Base-by-base conservation (phyloP, 2,797 vertebrate genomes). In the Amblyraja radiata region DNA sequence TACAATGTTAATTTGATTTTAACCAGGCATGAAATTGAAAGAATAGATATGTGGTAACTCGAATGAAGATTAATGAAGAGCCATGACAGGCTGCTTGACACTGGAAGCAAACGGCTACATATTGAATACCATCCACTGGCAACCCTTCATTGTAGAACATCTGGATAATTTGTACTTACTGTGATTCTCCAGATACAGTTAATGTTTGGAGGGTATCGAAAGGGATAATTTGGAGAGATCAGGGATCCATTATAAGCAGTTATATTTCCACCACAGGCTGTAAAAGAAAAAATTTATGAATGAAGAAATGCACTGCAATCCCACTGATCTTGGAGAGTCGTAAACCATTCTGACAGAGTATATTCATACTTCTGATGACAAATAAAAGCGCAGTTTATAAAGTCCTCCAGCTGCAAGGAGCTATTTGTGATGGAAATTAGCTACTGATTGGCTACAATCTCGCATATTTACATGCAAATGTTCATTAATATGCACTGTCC, bases 181-280 rank as follows among this genome's bases (percentile, higher is more conserved):
- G 25, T 74, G 76, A 92, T 92, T 74, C 39, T 92, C 90, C 90
- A 92, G 71, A 54, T 13, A 25, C 90, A 92, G 21, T 54, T 92
- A 23, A 46, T 74, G 76, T 92, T 92, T 76, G 90, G 65, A 74
- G 90, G 90, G 90, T 92, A 92, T 68, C 76, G 25, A 76, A 5
- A 46, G 90, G 90, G 90, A 54, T 92, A 76, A 54, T 28, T 74
- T 54, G 90, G 90, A 16, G 90, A 92, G 68, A 16, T 5, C 71
- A 92, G 90, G 25, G 71, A 68, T 8, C 90, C 90, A 74, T 54
- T 73, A 76, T 46, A 92, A 13, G 90, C 90, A 14, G 90, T 92
- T 76, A 92, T 76, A 54, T 18, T 76, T 92, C 90, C 90, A 54
- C 90, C 90, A 76, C 90, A 92, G 65, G n/a, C 90, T 92, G 71